phyloP scores from a whole-genome alignment of 2,888 invertebrate genomes.

The Chalcosyrphus nemorum region DNA sequence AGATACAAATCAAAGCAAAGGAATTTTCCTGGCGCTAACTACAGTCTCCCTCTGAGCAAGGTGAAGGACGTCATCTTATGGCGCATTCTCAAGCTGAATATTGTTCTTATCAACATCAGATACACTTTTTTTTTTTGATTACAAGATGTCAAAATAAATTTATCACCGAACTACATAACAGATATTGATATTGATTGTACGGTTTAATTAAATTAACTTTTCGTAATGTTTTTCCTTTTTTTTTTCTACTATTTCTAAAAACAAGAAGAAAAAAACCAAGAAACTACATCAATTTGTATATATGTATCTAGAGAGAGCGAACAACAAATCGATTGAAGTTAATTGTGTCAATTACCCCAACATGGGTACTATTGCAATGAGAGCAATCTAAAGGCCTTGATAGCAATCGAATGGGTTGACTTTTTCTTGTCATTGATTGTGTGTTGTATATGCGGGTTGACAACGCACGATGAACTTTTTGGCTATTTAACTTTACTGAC shows the following conservation, averaged over 20 bases:
- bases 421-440: constrained; percentile 23
- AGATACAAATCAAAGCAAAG: neutral
- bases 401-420: constrained; percentile 42
- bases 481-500: neutral
- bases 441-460: constrained; percentile 14
- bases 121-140: neutral
- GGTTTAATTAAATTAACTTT: constrained; percentile 50
- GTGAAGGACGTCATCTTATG: neutral
- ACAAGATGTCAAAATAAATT: constrained; percentile 20
- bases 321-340: constrained; percentile 70
- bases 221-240: neutral
- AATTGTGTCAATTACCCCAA: constrained; percentile 67
- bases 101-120: neutral
- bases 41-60: neutral
- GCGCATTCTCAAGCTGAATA: neutral
- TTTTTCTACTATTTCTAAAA: constrained; percentile 7
- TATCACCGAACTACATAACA: neutral
- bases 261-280: neutral
- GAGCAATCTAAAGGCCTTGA: constrained; percentile 42
- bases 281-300: neutral
- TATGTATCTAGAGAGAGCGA: neutral
- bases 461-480: constrained; percentile 7
- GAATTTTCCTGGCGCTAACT: constrained; percentile 10
- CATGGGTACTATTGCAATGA: constrained; percentile 40
- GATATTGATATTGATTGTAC: constrained; percentile 34